A percentile compares a stretch with the other conserved stretches of the same genome.
phyloP scores from a whole-genome alignment of 2,888 invertebrate genomes.

The Macrophya alboannulata region DNA sequence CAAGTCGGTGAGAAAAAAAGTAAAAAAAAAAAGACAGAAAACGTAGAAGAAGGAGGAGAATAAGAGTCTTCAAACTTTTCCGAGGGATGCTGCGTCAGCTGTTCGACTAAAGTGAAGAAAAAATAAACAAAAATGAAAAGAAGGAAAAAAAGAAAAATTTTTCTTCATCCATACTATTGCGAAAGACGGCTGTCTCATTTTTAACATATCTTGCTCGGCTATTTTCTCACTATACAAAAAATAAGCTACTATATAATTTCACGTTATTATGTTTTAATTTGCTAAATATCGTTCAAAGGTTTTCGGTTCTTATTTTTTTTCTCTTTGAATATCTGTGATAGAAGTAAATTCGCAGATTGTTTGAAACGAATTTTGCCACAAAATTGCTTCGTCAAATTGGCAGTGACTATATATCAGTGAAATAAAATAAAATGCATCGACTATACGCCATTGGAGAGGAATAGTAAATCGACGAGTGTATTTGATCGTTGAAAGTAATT shows the following conservation, averaged over 20 bases:
- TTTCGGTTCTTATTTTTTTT: not conserved
- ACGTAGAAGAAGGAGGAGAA: not conserved
- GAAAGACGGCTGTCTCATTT: constrained; percentile 1
- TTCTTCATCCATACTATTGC: not conserved
- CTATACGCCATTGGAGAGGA: not conserved
- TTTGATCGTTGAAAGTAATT: constrained; percentile 47
- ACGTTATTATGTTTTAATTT: not conserved
- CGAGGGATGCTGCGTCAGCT: constrained; percentile 38
- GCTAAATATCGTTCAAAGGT: not conserved
- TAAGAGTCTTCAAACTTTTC: constrained; percentile 16
- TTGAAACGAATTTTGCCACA: not conserved
- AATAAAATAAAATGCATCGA: constrained; percentile 1
- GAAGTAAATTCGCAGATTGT: not conserved
- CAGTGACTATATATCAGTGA: not conserved
- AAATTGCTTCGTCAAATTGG: constrained; percentile 6
- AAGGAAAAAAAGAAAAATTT: not conserved
- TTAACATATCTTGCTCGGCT: not conserved
- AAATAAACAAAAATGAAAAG: not conserved
- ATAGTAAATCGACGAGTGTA: constrained; percentile 41
- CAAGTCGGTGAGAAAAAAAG: not conserved
- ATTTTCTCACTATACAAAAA: not conserved
- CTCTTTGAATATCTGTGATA: no score
- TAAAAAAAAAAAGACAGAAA: no score
- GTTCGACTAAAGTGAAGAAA: constrained; percentile 14
- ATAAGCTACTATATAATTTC: not conserved